phyloP scores from a whole-genome alignment of 1,140 invertebrate species.

The Hylaeus volcanicus region DNA sequence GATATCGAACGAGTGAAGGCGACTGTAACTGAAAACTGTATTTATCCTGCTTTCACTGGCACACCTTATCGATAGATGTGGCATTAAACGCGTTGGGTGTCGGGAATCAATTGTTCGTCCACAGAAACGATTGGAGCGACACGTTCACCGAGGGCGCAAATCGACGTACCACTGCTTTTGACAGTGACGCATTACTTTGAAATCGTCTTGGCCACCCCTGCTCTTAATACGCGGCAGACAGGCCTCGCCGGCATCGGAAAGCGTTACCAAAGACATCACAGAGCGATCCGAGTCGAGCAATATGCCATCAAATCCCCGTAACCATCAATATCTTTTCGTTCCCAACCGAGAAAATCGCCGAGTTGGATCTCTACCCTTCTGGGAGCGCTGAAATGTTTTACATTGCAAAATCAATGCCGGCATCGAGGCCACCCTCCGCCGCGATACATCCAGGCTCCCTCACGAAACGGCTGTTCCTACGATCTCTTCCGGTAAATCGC shows the following conservation, averaged over 20 bases:
- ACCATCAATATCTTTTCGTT: constrained; percentile 79
- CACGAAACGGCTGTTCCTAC: background rate
- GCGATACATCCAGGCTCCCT: constrained; percentile 1
- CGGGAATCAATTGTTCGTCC: constrained; percentile 13
- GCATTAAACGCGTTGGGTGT: background rate
- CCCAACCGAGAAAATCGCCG: constrained; percentile 52
- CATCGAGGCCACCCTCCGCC: constrained; percentile 58
- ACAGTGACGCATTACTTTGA: constrained; percentile 68
- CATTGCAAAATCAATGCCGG: constrained; percentile 80
- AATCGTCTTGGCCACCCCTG: constrained; percentile 61
- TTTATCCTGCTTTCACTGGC: background rate
- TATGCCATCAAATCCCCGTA: constrained; percentile 81
- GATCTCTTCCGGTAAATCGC: constrained; percentile 75
- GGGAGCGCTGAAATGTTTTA: constrained; percentile 78
- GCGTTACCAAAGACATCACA: constrained; percentile 78
- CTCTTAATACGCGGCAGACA: constrained; percentile 50
- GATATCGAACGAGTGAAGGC: too few species aligned
- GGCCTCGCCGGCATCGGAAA: constrained; percentile 70
- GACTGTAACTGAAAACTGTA: too few species aligned
- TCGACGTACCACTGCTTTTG: constrained; percentile 49
- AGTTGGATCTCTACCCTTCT: constrained; percentile 52
- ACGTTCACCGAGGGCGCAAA: background rate
- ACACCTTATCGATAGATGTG: background rate
- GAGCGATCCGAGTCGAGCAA: constrained; percentile 78
- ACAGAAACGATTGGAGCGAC: background rate